These are phyloP conservation scores for Osmoderma eremita DNA, from an alignment of 2,888 invertebrate species.

Conservation along the genomic window DNA sequence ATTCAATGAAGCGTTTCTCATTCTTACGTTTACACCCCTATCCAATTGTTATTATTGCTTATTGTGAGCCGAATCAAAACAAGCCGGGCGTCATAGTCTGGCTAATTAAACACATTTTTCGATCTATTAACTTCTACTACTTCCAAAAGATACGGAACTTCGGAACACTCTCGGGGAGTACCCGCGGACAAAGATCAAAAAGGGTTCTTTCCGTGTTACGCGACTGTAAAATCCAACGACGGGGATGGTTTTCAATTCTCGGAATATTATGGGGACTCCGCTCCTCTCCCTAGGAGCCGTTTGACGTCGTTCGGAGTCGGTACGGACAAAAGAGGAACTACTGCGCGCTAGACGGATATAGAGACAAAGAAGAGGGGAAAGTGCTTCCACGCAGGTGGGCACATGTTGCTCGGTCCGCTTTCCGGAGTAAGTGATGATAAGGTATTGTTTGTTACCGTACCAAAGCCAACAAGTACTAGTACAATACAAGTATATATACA, in stretches of 20 bases:
- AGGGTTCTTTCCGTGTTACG: not conserved
- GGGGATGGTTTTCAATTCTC: not conserved
- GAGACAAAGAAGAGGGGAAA: constrained; percentile 1
- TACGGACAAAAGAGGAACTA: not conserved
- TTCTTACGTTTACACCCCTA: no score
- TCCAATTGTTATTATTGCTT: no score
- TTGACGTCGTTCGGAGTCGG: not conserved
- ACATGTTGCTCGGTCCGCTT: constrained; percentile 5
- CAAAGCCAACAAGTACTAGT: not conserved
- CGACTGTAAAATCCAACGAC: not conserved
- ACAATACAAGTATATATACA: no score
- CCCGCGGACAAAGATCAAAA: no score
- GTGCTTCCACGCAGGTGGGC: constrained; percentile 8
- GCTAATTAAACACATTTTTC: no score
- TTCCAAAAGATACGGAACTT: no score
- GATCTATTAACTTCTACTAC: no score
- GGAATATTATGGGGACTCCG: not conserved
- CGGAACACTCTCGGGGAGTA: no score
- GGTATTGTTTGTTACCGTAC: not conserved
- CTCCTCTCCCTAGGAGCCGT: not conserved
- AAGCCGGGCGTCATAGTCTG: no score
- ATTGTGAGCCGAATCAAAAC: no score
- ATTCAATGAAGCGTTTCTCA: no score
- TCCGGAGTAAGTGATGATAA: not conserved
- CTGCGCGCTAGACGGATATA: not conserved